phyloP scores from a whole-genome alignment of 2,888 invertebrate genomes.

The Diogma glabrata region DNA sequence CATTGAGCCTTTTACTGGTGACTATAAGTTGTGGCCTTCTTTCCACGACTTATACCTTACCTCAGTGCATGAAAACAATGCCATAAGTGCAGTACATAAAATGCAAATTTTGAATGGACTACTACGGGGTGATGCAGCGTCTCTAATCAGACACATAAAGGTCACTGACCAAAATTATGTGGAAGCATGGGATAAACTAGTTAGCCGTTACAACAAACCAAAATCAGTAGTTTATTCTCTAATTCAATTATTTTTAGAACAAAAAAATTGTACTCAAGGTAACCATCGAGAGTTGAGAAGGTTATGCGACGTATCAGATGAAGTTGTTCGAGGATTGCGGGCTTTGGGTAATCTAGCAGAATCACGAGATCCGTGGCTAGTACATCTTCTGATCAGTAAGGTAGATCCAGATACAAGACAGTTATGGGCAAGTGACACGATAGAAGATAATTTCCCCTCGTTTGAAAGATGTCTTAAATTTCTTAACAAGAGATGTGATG shows the following conservation, averaged over 20 bases:
- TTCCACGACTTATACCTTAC: too few relatives aligned
- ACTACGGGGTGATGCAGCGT: neutral
- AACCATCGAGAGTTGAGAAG: neutral
- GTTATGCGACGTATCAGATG: neutral
- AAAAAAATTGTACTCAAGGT: too few relatives aligned
- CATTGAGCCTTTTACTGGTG: too few relatives aligned
- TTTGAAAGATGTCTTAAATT: neutral
- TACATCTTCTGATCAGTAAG: neutral
- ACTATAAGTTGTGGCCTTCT: too few relatives aligned
- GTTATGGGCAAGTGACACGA: neutral
- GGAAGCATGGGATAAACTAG: too few relatives aligned
- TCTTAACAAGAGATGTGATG: neutral
- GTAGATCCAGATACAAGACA: too few relatives aligned
- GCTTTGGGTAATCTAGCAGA: too few relatives aligned
- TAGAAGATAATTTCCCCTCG: neutral
- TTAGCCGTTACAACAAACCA: too few relatives aligned
- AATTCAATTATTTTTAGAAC: too few relatives aligned
- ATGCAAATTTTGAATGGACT: conserved; percentile 1
- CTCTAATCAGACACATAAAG: neutral
- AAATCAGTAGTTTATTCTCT: too few relatives aligned
- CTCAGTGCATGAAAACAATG: too few relatives aligned
- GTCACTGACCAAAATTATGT: neutral
- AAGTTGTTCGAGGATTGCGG: neutral
- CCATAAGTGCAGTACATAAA: too few relatives aligned
- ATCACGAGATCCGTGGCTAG: neutral